Evolutionary conservation across 2,888 invertebrate genomes (phyloP), one percentile per base, ranked within the genome.

Genomic region (Philhelius pedissequus): DNA sequence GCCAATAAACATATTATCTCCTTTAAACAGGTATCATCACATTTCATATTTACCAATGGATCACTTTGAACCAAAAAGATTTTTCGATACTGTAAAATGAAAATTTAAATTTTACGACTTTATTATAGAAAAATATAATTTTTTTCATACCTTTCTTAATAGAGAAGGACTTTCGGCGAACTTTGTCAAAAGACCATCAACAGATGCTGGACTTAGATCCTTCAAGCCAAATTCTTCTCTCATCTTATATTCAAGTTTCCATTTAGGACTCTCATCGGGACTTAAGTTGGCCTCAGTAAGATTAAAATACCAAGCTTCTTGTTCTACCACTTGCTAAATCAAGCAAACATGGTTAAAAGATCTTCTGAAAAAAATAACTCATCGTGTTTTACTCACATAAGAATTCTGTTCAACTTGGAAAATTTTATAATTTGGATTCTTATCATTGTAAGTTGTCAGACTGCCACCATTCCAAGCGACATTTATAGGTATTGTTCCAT

Each of bases 381-480:
- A 3, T n/a, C n/a, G n/a, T n/a, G n/a, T n/a, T n/a, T n/a, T 2
- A 13, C 94, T 93, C 90, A 94, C 94, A 88, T 92, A 93, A 30
- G 92, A 93, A 18, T 92, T 89, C 0, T 94, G 92, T 88, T 96
- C 94, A 9, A 96, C 92, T 5, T 93, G 92, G 88, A 95, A 96
- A 15, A 96, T 92, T 88, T 96, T 94, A 88, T 96, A 98, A 88
- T 96, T 96, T 7, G 97, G 95, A 91, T 97, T 98, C 81, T 96
- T 94, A 88, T 94, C 91, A 0, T 93, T 90, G 88, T 94, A 97
- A 0, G 95, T 92, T 0, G 97, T 97, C 13, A 96, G 92, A 87
- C 96, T 96, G n/a, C 97, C 97, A 0, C 95, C 96, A 71, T 97
- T 96, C 93, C 96, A 97, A 3, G 95, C 95, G 1, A 97, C 93